Percentiles rank a stretch among this genome's conserved stretches.
Conservation (phyloP, 2,797 vertebrate species). For the Microctenopoma stevenorrisi region DNA sequence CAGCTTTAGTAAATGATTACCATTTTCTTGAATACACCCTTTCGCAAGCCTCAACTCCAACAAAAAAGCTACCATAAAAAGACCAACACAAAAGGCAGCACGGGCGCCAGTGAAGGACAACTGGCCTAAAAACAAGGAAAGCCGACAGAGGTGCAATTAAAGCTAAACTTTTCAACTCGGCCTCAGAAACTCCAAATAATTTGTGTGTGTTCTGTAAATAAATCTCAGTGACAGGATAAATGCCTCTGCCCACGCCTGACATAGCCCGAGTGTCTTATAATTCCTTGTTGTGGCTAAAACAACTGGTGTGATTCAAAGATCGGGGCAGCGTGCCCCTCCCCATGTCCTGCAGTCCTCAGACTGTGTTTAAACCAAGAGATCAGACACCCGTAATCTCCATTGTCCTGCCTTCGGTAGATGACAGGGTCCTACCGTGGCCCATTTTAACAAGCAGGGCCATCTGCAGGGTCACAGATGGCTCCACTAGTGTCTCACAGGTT, state of each 20-base stretch:
- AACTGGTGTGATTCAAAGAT: slow-evolving; percentile 60
- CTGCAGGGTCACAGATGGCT: slow-evolving; percentile 80
- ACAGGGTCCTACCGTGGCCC: slow-evolving; percentile 70
- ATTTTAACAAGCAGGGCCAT: slow-evolving; percentile 73
- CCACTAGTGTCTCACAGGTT: slow-evolving; percentile 48
- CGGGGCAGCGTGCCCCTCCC: slow-evolving; percentile 57
- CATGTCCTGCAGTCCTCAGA: slow-evolving; percentile 61
- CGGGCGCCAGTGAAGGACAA: slow-evolving; percentile 21
- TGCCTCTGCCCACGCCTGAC: slow-evolving; percentile 1
- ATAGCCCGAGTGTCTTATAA: slow-evolving; percentile 24
- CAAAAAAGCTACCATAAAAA: slow-evolving; percentile 47
- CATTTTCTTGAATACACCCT: slow-evolving; percentile 5
- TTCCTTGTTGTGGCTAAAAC: slow-evolving; percentile 56
- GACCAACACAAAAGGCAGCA: slow-evolving; percentile 40
- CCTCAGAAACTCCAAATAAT: slow-evolving; percentile 11
- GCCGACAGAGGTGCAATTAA: slow-evolving; percentile 1
- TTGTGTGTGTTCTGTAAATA: slow-evolving; percentile 6
- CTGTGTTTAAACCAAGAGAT: slow-evolving; percentile 73
- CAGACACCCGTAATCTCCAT: slow-evolving; percentile 82
- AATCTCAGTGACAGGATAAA: neutral
- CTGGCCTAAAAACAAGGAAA: slow-evolving; percentile 13
- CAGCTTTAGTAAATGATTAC: slow-evolving; percentile 25
- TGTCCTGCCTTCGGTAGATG: slow-evolving; percentile 66
- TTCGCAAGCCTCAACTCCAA: slow-evolving; percentile 4
- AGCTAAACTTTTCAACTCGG: neutral